Conservation (phyloP, 2,888 invertebrate genomes). For the Phortica magna region DNA sequence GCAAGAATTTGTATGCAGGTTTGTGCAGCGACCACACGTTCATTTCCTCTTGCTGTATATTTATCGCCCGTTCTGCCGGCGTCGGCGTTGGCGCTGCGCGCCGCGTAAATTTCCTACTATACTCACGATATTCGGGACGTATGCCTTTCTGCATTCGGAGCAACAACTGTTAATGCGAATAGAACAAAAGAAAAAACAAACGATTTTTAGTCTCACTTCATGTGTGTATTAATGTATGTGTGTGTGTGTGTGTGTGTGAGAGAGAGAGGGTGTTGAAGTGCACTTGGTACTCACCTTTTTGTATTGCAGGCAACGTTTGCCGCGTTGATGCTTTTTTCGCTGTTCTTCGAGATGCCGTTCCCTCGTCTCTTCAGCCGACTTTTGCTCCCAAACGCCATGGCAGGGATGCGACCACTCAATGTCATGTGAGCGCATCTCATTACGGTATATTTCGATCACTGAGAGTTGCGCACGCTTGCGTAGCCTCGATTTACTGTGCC, state of each 20-base stretch:
- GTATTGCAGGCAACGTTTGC: constrained; percentile 46
- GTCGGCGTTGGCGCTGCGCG: not conserved
- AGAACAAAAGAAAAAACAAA: not conserved
- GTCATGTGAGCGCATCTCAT: constrained; percentile 46
- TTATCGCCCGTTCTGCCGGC: constrained; percentile 34
- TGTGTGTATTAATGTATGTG: not conserved
- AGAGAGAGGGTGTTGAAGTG: not conserved
- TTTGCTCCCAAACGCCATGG: constrained; percentile 49
- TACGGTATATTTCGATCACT: constrained; percentile 47
- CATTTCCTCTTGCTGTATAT: constrained; percentile 50
- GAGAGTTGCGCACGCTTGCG: constrained; percentile 49
- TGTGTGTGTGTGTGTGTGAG: not conserved
- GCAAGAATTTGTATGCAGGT: constrained; percentile 64
- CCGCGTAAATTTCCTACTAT: constrained; percentile 27
- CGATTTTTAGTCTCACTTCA: too few species aligned
- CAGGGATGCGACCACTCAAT: constrained; percentile 68
- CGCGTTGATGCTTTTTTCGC: not conserved
- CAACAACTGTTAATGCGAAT: constrained; percentile 48
- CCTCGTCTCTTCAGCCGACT: not conserved
- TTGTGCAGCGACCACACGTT: constrained; percentile 51
- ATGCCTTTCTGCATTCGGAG: constrained; percentile 51
- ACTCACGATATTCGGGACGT: constrained; percentile 42
- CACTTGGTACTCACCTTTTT: constrained; percentile 50
- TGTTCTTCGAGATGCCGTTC: not conserved
- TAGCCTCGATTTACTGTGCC: constrained; percentile 44